Evolutionary conservation across 2,797 vertebrate genomes (phyloP).

Genomic region (Muscicapa comitata): DNA sequence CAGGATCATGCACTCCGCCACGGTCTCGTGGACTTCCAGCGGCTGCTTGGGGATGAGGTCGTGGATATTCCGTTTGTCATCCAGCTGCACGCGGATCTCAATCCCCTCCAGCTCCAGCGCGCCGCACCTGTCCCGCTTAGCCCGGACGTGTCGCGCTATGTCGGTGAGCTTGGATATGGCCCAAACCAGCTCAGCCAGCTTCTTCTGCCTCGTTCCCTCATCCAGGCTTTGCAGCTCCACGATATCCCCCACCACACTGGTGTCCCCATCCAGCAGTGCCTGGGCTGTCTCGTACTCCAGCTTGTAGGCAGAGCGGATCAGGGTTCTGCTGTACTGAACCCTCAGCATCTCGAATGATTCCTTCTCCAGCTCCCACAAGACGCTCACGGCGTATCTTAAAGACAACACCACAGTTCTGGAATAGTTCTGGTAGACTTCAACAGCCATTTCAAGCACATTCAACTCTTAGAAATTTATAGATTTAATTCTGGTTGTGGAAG

Average conservation of each 20-base stretch:
- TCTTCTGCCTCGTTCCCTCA: constrained; percentile 55
- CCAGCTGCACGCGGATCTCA: constrained; percentile 89
- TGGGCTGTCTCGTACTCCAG: constrained; percentile 92
- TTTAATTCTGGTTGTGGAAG: background rate
- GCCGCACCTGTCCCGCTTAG: constrained; percentile 80
- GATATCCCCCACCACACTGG: constrained; percentile 63
- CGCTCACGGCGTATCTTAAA: constrained; percentile 89
- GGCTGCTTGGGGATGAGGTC: constrained; percentile 91
- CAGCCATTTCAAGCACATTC: background rate
- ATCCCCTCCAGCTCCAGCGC: constrained; percentile 93
- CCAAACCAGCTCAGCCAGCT: constrained; percentile 75
- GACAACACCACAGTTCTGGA: background rate
- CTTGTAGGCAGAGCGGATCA: constrained; percentile 92
- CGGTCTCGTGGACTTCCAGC: constrained; percentile 91
- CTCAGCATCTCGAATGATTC: constrained; percentile 72
- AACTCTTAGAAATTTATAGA: background rate
- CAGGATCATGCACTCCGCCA: constrained; percentile 97
- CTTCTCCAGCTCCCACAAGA: constrained; percentile 89
- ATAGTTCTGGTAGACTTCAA: background rate
- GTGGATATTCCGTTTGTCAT: constrained; percentile 85
- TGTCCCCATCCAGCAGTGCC: constrained; percentile 83
- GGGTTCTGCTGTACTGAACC: constrained; percentile 83
- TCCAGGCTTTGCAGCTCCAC: constrained; percentile 76
- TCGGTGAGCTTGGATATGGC: constrained; percentile 83
- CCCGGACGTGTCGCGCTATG: constrained; percentile 82